phyloP scores from a whole-genome alignment of 2,888 invertebrate species.

The Notodonta dromedarius region DNA sequence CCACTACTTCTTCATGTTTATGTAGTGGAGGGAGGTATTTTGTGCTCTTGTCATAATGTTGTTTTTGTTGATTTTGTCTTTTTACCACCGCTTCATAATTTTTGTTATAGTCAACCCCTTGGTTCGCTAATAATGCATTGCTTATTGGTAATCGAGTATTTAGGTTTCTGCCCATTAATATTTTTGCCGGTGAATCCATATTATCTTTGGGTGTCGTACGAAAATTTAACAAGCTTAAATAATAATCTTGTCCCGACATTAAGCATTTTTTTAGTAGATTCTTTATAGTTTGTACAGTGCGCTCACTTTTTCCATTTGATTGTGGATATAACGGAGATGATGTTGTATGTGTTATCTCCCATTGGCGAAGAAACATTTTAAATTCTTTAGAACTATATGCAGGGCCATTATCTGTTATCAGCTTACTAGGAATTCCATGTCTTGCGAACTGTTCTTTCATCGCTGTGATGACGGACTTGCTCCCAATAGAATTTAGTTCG shows the following conservation, averaged over 20 bases:
- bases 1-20: slow-evolving; percentile 5
- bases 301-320: slow-evolving; percentile 30
- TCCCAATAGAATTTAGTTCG: slow-evolving; percentile 5
- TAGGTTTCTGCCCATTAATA: slow-evolving; percentile 26
- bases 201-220: slow-evolving; percentile 22
- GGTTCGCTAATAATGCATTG: background rate
- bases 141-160: slow-evolving; percentile 7
- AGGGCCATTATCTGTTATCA: slow-evolving; percentile 13
- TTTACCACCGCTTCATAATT: slow-evolving; percentile 1
- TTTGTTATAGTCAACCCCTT: slow-evolving; percentile 7
- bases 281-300: slow-evolving; percentile 31
- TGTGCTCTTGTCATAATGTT: slow-evolving; percentile 6
- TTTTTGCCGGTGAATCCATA: slow-evolving; percentile 22
- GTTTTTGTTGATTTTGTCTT: slow-evolving; percentile 2
- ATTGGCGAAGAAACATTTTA: slow-evolving; percentile 19
- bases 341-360: slow-evolving; percentile 19
- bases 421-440: slow-evolving; percentile 10
- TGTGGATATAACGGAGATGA: slow-evolving; percentile 10
- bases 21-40: slow-evolving; percentile 3
- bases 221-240: slow-evolving; percentile 21
- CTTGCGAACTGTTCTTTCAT: slow-evolving; percentile 14
- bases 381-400: slow-evolving; percentile 13
- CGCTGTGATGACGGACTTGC: slow-evolving; percentile 2
- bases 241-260: slow-evolving; percentile 16
- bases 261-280: slow-evolving; percentile 23